Evolutionary conservation across 2,113 vertebrate species (phyloP).

Genomic region (Microtus oregoni): DNA sequence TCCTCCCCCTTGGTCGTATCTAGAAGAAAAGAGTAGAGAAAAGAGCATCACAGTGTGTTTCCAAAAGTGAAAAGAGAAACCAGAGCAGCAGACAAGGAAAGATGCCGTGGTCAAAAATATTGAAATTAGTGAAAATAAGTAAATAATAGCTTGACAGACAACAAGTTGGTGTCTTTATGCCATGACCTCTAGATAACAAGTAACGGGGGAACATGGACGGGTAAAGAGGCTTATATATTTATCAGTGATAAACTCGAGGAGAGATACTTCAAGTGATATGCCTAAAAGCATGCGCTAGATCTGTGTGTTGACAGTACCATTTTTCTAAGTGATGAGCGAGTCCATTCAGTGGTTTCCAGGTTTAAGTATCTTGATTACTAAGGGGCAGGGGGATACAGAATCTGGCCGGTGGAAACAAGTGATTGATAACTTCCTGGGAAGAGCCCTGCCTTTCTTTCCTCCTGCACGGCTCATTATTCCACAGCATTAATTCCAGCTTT

Average conservation of each 20-base stretch:
- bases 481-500: slow-evolving; percentile 68
- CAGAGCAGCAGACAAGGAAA: not conserved
- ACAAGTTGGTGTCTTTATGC: not conserved
- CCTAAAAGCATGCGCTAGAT: slow-evolving; percentile 69
- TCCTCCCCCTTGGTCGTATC: not conserved
- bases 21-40: not conserved
- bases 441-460: slow-evolving; percentile 57
- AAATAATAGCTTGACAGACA: not conserved
- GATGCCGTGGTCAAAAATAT: not conserved
- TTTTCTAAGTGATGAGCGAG: slow-evolving; percentile 71
- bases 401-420: slow-evolving; percentile 65
- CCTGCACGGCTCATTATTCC: slow-evolving; percentile 53
- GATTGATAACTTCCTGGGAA: slow-evolving; percentile 57
- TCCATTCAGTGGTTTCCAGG: slow-evolving; percentile 62
- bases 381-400: slow-evolving; percentile 48
- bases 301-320: slow-evolving; percentile 74
- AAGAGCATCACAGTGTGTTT: not conserved
- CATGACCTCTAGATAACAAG: slow-evolving; percentile 28
- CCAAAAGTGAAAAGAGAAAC: not conserved
- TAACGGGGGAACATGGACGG: slow-evolving; percentile 44
- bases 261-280: slow-evolving; percentile 70
- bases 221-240: slow-evolving; percentile 59
- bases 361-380: slow-evolving; percentile 73
- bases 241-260: slow-evolving; percentile 69
- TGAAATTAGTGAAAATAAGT: not conserved